Conservation (phyloP, 2,797 vertebrate species). For the Xyrichtys novacula region DNA sequence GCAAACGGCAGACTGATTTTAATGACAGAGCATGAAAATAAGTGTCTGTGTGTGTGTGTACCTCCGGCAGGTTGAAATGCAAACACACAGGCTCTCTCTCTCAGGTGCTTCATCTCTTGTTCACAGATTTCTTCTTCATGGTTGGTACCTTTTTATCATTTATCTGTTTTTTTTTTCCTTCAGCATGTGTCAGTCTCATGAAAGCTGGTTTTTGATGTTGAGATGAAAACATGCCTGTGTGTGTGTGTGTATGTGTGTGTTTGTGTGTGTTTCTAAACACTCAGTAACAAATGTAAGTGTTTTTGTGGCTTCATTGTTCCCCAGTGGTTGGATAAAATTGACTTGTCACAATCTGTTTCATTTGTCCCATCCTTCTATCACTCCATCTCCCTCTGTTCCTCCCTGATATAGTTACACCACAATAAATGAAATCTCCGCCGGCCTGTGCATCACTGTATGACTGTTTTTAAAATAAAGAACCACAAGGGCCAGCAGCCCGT, state of each 20-base stretch:
- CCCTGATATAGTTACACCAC: conserved; percentile 48
- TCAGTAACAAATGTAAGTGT: conserved; percentile 18
- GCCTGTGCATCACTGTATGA: background rate
- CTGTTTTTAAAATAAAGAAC: conserved; percentile 7
- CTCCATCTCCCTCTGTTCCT: conserved; percentile 23
- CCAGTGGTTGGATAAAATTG: conserved; percentile 47
- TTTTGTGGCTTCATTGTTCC: conserved; percentile 46
- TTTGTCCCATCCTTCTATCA: conserved; percentile 44
- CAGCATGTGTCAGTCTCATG: conserved; percentile 3
- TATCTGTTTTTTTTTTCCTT: background rate
- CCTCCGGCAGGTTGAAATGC: conserved; percentile 3
- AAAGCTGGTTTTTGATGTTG: conserved; percentile 1
- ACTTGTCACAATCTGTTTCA: conserved; percentile 56
- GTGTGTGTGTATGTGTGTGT: conserved; percentile 4
- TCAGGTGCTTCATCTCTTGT: background rate
- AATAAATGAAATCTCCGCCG: conserved; percentile 40
- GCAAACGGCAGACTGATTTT: conserved; percentile 1
- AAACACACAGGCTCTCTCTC: background rate
- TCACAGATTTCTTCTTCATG: background rate
- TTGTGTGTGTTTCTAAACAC: conserved; percentile 19
- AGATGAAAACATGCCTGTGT: conserved; percentile 10
- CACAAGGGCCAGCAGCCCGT: conserved; percentile 3
- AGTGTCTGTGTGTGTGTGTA: conserved; percentile 1
- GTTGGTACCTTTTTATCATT: no score
- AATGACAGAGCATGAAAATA: background rate